Percentiles rank a stretch among this genome's conserved stretches.
Evolutionary conservation across 2,888 invertebrate species (phyloP).

Genomic region (Hipparchia sbordonii): DNA sequence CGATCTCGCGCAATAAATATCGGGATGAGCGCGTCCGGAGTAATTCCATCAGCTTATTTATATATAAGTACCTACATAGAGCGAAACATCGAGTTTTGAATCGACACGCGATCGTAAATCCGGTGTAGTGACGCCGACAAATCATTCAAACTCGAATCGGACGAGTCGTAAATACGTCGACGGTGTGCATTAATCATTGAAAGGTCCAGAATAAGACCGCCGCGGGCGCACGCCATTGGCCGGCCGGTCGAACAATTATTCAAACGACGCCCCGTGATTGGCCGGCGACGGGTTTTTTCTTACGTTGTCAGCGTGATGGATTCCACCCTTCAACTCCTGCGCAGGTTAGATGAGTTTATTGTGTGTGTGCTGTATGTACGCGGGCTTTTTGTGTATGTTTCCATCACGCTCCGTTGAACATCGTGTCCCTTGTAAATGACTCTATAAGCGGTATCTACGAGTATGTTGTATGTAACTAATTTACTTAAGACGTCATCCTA

Average conservation of each 20-base stretch:
- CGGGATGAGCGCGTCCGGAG: conserved; percentile 11
- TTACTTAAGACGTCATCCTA: background rate
- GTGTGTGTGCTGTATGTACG: conserved; percentile 25
- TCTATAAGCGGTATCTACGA: background rate
- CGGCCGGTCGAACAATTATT: conserved; percentile 77
- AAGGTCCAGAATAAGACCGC: conserved; percentile 68
- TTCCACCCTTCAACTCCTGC: conserved; percentile 79
- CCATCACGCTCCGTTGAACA: conserved; percentile 25
- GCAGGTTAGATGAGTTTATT: conserved; percentile 49
- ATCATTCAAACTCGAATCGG: conserved; percentile 74
- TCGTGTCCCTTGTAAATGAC: conserved; percentile 4
- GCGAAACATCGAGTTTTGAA: conserved; percentile 29
- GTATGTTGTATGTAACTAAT: background rate
- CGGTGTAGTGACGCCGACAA: conserved; percentile 70
- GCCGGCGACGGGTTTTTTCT: conserved; percentile 65
- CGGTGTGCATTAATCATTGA: conserved; percentile 74
- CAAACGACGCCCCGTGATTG: conserved; percentile 73
- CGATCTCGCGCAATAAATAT: conserved; percentile 14
- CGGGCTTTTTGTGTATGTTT: conserved; percentile 30
- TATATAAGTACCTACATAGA: background rate
- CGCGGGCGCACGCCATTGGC: conserved; percentile 72
- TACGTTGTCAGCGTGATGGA: conserved; percentile 75
- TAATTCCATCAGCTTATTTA: conserved; percentile 24
- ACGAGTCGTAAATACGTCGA: conserved; percentile 71
- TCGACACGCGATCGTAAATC: conserved; percentile 73